Base-by-base conservation (phyloP, 2,113 vertebrate species). In the Leiothrix lutea region DNA sequence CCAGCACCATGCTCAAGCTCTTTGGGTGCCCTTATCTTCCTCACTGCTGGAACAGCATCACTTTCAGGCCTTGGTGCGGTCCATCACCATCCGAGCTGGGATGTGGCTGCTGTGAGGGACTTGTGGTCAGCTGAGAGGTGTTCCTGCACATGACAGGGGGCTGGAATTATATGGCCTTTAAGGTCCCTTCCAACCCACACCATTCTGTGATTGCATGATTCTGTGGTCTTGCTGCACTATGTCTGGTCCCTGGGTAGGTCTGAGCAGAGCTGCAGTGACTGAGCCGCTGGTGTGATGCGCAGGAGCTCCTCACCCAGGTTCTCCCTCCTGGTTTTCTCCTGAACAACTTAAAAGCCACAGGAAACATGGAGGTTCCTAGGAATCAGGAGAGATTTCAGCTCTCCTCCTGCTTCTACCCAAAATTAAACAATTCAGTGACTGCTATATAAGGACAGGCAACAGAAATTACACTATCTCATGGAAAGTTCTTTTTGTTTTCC, bases 31-130 rank as follows among this genome's bases (percentile, higher is more conserved):
- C 38, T 86, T 44, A 20, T 56, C 56, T 85, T 88, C 61, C 44
- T 51, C 51, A 18, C 22, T 0, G 0, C 38, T 0, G 0, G 51
- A 57, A 74, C 24, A 56, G 11, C 14, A 38, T 61, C 54, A 57
- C 25, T 36, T 62, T 50, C 35, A 38, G 70, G 60, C 67, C 56
- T 31, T 50, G 42, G 31, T 48, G 44, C 0, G 1, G 35, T 71
- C 54, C 38, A 12, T 42, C 0, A 0, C 23, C 4, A 2, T 65
- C 58, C 4, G 11, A 77, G 36, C 19, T 33, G 33, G 19, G 65
- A 66, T 0, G 0, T 2, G 2, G 57, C 12, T 23, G 19, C 40
- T 40, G 44, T 3, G 1, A 77, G 26, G 31, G 66, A 57, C 12
- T 4, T 20, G 50, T 6, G 26, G 8, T 28, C 60, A 50, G 31